Percentiles rank a stretch among this genome's conserved stretches.
These are phyloP conservation scores for Helogale parvula DNA, from an alignment of 2,113 vertebrate species.

Conservation along the genomic window DNA sequence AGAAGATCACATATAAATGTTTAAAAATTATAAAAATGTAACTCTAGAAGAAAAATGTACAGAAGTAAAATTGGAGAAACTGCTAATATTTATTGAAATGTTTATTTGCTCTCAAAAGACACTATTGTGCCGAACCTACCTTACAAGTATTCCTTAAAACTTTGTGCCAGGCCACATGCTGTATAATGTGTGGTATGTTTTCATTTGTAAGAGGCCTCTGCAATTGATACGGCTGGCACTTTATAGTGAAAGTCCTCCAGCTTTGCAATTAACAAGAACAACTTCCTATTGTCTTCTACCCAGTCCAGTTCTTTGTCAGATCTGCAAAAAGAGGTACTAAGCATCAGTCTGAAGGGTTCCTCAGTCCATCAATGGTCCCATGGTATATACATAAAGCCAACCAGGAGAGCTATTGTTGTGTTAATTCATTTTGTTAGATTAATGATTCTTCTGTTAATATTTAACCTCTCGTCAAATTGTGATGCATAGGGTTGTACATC, in stretches of 20 bases:
- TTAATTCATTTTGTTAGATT: conserved; percentile 79
- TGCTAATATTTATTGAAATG: background rate
- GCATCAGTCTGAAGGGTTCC: background rate
- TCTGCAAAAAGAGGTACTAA: background rate
- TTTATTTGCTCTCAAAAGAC: background rate
- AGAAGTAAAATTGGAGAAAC: background rate
- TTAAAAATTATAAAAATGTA: background rate
- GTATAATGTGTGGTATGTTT: background rate
- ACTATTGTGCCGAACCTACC: background rate
- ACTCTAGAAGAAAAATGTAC: background rate
- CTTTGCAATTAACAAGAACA: background rate
- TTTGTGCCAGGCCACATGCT: background rate
- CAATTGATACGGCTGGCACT: background rate
- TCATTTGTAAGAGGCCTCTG: background rate
- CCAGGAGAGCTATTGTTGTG: conserved; percentile 59
- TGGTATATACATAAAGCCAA: background rate
- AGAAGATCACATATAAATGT: background rate
- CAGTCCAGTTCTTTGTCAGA: background rate
- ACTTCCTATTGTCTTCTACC: background rate
- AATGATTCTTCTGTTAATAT: conserved; percentile 80
- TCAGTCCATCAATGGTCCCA: background rate
- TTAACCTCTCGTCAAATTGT: conserved; percentile 80
- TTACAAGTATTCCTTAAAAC: background rate
- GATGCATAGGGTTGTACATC: conserved; percentile 66
- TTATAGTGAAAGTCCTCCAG: background rate